Evolutionary conservation across 1,140 invertebrate genomes (phyloP).

Genomic region (Neodiprion lecontei): DNA sequence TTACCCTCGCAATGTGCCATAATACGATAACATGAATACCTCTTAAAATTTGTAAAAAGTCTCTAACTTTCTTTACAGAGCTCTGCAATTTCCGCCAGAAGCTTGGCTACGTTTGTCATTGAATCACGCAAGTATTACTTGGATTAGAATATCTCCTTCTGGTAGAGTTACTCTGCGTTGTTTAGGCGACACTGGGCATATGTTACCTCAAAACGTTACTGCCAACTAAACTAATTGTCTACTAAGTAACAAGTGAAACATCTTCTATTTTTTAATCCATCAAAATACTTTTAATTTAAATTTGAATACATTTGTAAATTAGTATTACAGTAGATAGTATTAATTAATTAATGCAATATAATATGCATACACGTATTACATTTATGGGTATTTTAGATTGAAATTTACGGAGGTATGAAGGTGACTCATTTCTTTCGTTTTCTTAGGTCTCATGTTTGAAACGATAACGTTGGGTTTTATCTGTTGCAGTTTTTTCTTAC

Average conservation of each 20-base stretch:
- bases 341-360: neutral
- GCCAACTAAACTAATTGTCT: neutral
- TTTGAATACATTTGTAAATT: neutral
- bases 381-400: too few species aligned
- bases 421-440: too few species aligned
- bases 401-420: too few species aligned
- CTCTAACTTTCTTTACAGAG: slow-evolving; percentile 68
- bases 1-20: slow-evolving; percentile 15
- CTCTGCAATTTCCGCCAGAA: slow-evolving; percentile 96
- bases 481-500: too few species aligned
- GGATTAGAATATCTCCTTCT: slow-evolving; percentile 83
- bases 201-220: slow-evolving; percentile 77
- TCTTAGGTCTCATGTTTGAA: too few species aligned
- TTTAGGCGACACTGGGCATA: slow-evolving; percentile 89
- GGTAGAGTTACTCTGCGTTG: slow-evolving; percentile 83
- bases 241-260: too few species aligned
- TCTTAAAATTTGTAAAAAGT: slow-evolving; percentile 7
- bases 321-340: neutral
- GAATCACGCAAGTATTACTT: slow-evolving; percentile 93
- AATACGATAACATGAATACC: slow-evolving; percentile 11
- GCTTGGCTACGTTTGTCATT: slow-evolving; percentile 93
- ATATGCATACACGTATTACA: too few species aligned
- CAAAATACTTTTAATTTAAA: neutral
- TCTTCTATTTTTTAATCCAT: neutral
- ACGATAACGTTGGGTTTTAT: too few species aligned